phyloP scores from a whole-genome alignment of 2,113 vertebrate genomes.

The Microcebus lehilahytsara region DNA sequence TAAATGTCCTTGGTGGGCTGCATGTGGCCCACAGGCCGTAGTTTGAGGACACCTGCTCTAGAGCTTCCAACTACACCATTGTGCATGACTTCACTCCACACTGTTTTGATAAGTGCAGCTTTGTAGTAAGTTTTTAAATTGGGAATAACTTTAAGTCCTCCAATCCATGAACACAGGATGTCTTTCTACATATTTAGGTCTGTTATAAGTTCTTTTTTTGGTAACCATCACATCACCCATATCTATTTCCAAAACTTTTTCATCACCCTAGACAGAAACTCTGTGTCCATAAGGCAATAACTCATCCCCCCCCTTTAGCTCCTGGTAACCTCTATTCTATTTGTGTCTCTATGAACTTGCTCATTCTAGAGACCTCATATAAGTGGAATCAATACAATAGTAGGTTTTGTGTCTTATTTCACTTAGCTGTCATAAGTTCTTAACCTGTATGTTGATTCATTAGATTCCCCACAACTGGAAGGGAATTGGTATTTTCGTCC shows the following conservation, averaged over 20 bases:
- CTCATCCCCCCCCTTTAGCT: not conserved
- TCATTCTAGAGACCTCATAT: not conserved
- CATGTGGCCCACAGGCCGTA: too few relatives aligned
- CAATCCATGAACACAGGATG: not conserved
- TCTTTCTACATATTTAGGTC: not conserved
- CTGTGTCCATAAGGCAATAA: not conserved
- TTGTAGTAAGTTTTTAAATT: not conserved
- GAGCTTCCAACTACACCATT: not conserved
- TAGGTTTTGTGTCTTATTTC: not conserved
- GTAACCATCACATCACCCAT: not conserved
- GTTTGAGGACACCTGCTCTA: not conserved
- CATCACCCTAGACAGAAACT: not conserved
- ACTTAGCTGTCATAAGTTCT: not conserved
- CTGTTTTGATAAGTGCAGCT: not conserved
- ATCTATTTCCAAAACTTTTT: not conserved
- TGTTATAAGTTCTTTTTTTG: not conserved
- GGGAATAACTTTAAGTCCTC: not conserved
- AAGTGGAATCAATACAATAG: not conserved
- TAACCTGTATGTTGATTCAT: not conserved
- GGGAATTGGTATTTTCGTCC: not conserved
- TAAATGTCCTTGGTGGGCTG: too few relatives aligned
- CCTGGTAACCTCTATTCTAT: not conserved
- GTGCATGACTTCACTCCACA: not conserved
- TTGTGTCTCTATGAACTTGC: not conserved
- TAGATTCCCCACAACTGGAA: not conserved